phyloP scores from a whole-genome alignment of 1,140 invertebrate species.

The Bombus cullumanus region DNA sequence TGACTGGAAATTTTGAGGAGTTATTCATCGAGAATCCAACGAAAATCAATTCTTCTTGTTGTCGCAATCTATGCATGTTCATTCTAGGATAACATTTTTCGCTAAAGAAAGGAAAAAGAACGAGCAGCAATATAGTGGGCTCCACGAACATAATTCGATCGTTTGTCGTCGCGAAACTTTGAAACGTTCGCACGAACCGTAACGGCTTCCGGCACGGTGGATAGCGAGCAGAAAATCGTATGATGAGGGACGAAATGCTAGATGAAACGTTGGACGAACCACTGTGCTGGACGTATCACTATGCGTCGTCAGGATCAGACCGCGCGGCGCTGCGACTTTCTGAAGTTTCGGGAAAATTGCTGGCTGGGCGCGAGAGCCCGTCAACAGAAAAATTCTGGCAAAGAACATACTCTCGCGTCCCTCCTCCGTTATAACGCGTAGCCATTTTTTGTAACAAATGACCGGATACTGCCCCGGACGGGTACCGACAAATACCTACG shows the following conservation, averaged over 20 bases:
- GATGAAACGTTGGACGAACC: too few relatives aligned
- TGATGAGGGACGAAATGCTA: neutral
- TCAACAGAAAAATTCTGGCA: conserved; percentile 52
- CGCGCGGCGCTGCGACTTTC: neutral
- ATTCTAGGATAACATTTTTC: neutral
- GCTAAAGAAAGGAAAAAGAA: neutral
- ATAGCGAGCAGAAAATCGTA: conserved; percentile 1
- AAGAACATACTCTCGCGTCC: conserved; percentile 53
- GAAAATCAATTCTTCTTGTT: neutral
- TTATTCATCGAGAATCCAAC: too few relatives aligned
- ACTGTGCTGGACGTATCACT: too few relatives aligned
- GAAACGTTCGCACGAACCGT: neutral
- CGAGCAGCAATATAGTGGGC: neutral
- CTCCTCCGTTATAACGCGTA: conserved; percentile 57
- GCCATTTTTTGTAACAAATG: conserved; percentile 68
- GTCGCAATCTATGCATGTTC: neutral
- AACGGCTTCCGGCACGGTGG: conserved; percentile 11
- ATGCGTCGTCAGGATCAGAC: too few relatives aligned
- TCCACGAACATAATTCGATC: neutral
- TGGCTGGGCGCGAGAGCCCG: neutral
- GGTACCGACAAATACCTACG: conserved; percentile 59
- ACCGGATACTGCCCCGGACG: conserved; percentile 62
- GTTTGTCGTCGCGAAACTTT: conserved; percentile 2
- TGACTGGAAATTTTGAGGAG: too few relatives aligned
- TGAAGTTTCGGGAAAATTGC: conserved; percentile 35